Evolutionary conservation across 2,113 vertebrate species (phyloP), one percentile per base, ranked within the genome.

Genomic region (Chaenogobius annularis): DNA sequence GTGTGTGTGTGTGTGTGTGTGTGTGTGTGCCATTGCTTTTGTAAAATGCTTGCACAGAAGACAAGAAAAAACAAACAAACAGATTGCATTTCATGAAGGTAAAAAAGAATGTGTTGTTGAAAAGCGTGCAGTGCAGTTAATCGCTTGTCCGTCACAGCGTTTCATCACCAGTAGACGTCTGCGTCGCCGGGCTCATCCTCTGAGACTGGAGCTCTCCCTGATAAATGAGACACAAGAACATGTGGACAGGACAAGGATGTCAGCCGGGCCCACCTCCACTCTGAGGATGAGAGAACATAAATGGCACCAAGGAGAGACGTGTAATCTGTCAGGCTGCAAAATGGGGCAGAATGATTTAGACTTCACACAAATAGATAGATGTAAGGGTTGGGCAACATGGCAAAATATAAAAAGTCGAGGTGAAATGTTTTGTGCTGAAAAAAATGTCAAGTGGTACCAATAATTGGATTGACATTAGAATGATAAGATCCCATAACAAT

Each of bases 181-280:
- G 23, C 56, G 54, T 66, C 68, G 75, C 71, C 65, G 61, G 65
- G 54, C 40, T 62, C 69, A 75, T 84, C 78, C 46, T 0, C 54
- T 12, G 74, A 75, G 76, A 66, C 35, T 23, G 62, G 55, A 62
- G 69, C 75, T 73, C 66, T 63, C 48, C 44, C 64, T 83, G 87
- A 88, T 81, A 70, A 81, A 88, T 85, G 82, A 83, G 69, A 79
- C 67, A 77, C 83, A 85, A 80, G 81, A 85, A 80, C 68, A 78
- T 77, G 80, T 80, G 66, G 81, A 78, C 78, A 68, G 72, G 55
- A 65, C 66, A 75, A 74, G 77, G 79, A 72, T 31, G 15, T 72
- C 31, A 71, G 56, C 9, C 4, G 66, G 56, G 47, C 23, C 56
- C 58, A 47, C 67, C 74, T 47, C 35, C 13, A 43, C 23, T 73